Evolutionary conservation across 2,888 invertebrate genomes (phyloP), one percentile per base, ranked within the genome.

Genomic region (Pachycephus smyrnensis): DNA sequence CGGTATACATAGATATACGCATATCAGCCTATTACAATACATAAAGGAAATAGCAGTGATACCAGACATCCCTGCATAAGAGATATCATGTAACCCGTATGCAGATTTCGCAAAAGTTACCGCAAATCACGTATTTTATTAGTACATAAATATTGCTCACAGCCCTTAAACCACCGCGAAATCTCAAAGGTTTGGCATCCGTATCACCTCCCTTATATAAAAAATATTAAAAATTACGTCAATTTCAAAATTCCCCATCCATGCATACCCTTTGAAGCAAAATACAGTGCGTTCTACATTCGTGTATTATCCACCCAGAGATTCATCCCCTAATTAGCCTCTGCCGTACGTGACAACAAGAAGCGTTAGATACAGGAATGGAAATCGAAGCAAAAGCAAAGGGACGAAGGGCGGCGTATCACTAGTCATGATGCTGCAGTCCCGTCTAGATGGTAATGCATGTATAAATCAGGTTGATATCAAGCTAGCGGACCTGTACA

Each of bases 381-480:
- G 55, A 55, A 55, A 55, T 23, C 9, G 55, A 55, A 55, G 55
- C 23, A 23, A 23, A 55, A 15, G 55, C 55, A 55, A 33, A 4
- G 33, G 33, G 33, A 33, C 9, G 55, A 55, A 55, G 55, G 55
- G 55, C 6, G 23, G 23, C 55, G 23, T 55, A 23, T 55, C 76
- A 80, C 80, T 32, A 78, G 82, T 83, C 82, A 79, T 77, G 81
- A 82, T 73, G 81, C 77, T 73, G 80, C 80, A 79, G 79, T 82
- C 82, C 82, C 31, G 32, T 71, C 71, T 33, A 71, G 80, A 83
- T 86, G 84, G 81, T 86, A 87, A 87, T 84, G 84, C 84, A 84
- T 82, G 83, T 82, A 84, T 87, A 86, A 87, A 87, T 87, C 86
- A 87, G 84, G 77, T 82, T 82, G 85, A 85, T 86, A 86, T 81